Evolutionary conservation across 2,888 invertebrate species (phyloP), one percentile per base, ranked within the genome.

Genomic region (Agrypnus murinus): DNA sequence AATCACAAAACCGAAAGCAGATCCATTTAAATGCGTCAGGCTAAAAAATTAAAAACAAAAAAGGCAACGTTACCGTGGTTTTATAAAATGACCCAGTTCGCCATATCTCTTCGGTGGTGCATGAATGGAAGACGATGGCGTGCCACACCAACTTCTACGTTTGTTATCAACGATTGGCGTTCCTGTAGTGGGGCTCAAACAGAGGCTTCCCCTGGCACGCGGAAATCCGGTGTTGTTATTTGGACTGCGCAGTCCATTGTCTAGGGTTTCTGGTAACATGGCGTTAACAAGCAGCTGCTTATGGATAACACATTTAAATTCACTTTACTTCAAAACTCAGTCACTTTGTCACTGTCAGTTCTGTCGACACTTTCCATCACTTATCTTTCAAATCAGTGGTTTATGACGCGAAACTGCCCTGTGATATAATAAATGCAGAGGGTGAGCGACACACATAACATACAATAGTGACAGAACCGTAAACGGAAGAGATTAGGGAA

Each of bases 61-160:
- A 15, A 40, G 25, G 10, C 32, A 12, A 17, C 25, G 72, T 79
- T 84, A 85, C 84, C 84, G 82, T 79, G 82, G 83, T 72, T 84
- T 84, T 5, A 69, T 63, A 77, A 84, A 81, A 73, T 84, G 84
- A 64, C 84, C 84, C 76, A 85, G 77, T 74, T 85, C 84, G 17
- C 84, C 84, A 73, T 85, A 85, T 74, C 84, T 78, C 74, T 81
- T 83, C 60, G 78, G 50, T 19, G 75, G 69, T 14, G 69, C 40
- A n/a, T 68, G 43, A n/a, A 55, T 40, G n/a, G 65, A 64, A n/a
- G 71, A 69, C n/a, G 82, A 79, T 6, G 84, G 81, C 14, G 84
- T 84, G 15, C 85, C 84, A 70, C 84, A 85, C 84, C 85, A 84
- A 73, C 84, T 85, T 70, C 82, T 79, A 59, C 84, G 78, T 74